Percentiles rank a stretch among this genome's conserved stretches.
Conservation (phyloP, 2,113 vertebrate genomes). For the Lampris incognitus region DNA sequence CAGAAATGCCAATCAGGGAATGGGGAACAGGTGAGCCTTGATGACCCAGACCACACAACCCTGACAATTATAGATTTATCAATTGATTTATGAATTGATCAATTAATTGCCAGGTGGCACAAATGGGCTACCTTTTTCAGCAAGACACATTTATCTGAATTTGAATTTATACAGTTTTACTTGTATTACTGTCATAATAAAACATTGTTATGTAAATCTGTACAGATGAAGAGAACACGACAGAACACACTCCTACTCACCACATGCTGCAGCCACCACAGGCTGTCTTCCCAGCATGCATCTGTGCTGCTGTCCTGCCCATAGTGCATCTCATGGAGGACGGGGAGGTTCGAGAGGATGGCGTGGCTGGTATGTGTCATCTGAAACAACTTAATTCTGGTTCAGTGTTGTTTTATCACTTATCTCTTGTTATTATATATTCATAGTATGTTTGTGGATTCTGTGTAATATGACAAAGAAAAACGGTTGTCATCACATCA, state of each 20-base stretch:
- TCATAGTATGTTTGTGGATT: no score
- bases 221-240: constrained; percentile 94
- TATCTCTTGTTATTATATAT: neutral
- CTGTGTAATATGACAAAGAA: no score
- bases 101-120: no score
- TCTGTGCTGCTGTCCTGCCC: constrained; percentile 96
- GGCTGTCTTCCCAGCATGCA: constrained; percentile 98
- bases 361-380: constrained; percentile 89
- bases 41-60: no score
- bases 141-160: neutral
- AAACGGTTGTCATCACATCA: no score
- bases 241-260: constrained; percentile 96
- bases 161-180: neutral
- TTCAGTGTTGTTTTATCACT: neutral
- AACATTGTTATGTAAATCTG: neutral
- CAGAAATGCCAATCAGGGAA: no score
- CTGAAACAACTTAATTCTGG: neutral
- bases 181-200: no score
- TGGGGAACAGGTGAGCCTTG: no score
- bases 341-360: constrained; percentile 95
- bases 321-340: constrained; percentile 99
- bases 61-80: no score
- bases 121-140: no score
- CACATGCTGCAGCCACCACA: constrained; percentile 96
- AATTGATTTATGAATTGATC: no score